A percentile compares a stretch with the other conserved stretches of the same genome.
phyloP scores from a whole-genome alignment of 1,140 invertebrate genomes.

The Matsumurasca onukii region DNA sequence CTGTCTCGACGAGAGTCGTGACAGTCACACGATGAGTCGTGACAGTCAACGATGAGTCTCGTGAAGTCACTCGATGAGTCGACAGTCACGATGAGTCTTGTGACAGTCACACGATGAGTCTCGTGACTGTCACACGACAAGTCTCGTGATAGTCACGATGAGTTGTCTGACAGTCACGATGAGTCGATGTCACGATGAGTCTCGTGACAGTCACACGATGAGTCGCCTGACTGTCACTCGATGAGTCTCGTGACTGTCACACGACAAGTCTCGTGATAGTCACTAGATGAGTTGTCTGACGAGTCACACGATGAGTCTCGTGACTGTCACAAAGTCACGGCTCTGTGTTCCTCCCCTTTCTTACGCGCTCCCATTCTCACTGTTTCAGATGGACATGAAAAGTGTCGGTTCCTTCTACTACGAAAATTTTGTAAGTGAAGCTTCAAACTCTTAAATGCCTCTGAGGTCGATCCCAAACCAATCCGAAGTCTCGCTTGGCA shows the following conservation, averaged over 20 bases:
- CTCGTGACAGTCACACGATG: constrained; percentile 1
- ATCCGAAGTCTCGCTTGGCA: background rate
- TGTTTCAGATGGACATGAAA: constrained; percentile 89
- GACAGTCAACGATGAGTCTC: too few species aligned
- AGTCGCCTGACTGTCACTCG: constrained; percentile 36
- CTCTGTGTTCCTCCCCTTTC: constrained; percentile 46
- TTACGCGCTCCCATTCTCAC: constrained; percentile 51
- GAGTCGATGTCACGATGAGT: background rate
- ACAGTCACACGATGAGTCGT: constrained; percentile 41
- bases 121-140: background rate
- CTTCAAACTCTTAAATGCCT: background rate
- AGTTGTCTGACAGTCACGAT: background rate
- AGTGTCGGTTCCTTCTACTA: constrained; percentile 91
- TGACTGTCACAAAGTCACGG: constrained; percentile 31
- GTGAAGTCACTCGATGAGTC: too few species aligned
- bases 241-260: too few species aligned
- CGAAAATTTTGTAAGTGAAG: constrained; percentile 85
- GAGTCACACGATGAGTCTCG: constrained; percentile 22
- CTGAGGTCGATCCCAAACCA: constrained; percentile 8
- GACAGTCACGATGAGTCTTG: background rate
- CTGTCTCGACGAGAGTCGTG: too few species aligned
- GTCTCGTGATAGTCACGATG: constrained; percentile 13
- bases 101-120: constrained; percentile 7
- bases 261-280: background rate
- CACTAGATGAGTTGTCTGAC: too few species aligned